Evolutionary conservation across 1,140 invertebrate genomes (phyloP), one percentile per base, ranked within the genome.

Genomic region (Mesaphorura yosii): DNA sequence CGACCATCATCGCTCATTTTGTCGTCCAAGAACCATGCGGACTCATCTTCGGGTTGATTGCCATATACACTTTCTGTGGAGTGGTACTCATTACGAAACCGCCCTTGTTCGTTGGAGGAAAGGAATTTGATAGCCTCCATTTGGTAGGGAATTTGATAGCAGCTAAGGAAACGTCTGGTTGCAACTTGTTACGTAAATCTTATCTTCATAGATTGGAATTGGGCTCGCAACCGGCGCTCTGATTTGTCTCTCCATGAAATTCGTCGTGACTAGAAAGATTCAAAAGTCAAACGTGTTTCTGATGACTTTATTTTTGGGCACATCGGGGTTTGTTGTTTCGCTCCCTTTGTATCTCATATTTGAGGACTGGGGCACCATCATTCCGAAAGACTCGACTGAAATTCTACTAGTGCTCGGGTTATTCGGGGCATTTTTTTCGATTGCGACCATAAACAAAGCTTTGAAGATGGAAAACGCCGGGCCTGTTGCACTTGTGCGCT

Each of bases 401-500:
- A 28, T 39, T 3, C 34, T 58, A 12, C 37, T 58, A 17, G 28
- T 47, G 3, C 26, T 19, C 20, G 51, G 27, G 26, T 25, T 45
- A 20, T 15, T 42, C 23, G 37, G 27, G 20, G 37, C 17, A 34
- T 39, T 47, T 51, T 39, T 41, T 19, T 31, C 51, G 34, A 46
- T 50, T 31, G 42, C 12, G 15, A 12, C 6, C 17, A 17, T 41
- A 7, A 41, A 12, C 7, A 7, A 17, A 20, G 40, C 40, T 17
- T 20, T 41, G 6, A 58, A 51, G 31, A 48, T 54, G 26, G 57
- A 59, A 34, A 31, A 59, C 15, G 57, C 57, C 7, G 57, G 57
- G 23, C 29, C 37, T 5, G 42, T 57, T 1, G 40, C 55, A 5
- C 28, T 57, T n/a, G 23, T 51, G 12, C 27, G 55, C 22, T 51